Evolutionary conservation across 2,113 vertebrate species (phyloP).

Genomic region (Rostratula benghalensis): DNA sequence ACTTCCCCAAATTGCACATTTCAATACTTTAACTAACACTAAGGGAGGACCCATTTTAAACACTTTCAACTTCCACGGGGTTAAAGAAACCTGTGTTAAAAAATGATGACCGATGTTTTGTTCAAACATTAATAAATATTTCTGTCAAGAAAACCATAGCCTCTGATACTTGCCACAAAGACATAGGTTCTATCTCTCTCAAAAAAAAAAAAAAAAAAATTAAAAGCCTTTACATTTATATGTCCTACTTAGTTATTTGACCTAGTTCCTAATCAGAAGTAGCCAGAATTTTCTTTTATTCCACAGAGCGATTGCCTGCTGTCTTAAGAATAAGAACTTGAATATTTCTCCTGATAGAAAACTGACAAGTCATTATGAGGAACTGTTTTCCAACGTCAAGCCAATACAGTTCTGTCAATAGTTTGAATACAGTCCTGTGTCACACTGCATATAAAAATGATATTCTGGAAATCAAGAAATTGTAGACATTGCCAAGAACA

Average conservation of each 20-base stretch:
- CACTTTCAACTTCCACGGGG: background rate
- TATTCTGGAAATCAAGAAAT: background rate
- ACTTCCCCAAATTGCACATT: background rate
- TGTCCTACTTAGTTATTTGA: slow-evolving; percentile 60
- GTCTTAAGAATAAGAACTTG: background rate
- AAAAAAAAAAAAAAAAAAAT: background rate
- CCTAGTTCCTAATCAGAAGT: slow-evolving; percentile 56
- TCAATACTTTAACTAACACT: background rate
- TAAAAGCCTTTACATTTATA: background rate
- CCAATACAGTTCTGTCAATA: background rate
- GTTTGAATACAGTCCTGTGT: background rate
- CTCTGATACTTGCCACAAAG: background rate
- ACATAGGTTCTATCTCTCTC: background rate
- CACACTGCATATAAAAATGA: background rate
- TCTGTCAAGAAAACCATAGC: background rate
- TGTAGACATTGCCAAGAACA: background rate
- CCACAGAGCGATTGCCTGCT: background rate
- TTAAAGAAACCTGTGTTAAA: background rate
- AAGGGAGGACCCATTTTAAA: background rate
- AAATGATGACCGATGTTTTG: background rate
- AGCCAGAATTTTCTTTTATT: slow-evolving; percentile 46
- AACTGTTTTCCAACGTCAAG: background rate
- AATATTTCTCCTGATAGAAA: slow-evolving; percentile 38
- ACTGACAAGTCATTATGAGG: slow-evolving; percentile 6
- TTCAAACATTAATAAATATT: background rate